Evolutionary conservation across 2,113 vertebrate genomes (phyloP).

Genomic region (Saccopteryx leptura): DNA sequence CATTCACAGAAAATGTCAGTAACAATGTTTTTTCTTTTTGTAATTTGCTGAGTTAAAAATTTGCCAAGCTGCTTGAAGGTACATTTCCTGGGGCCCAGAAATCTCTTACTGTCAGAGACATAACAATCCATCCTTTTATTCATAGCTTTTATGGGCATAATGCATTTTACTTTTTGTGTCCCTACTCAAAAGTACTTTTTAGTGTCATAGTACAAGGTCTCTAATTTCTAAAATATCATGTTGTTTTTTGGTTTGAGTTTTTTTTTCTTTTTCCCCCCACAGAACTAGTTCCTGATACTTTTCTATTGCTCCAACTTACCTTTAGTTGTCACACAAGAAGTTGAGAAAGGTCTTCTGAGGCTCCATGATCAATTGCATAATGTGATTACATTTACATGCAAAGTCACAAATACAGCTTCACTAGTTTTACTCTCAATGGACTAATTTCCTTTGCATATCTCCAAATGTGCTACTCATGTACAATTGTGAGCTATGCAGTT

Average conservation of each 20-base stretch:
- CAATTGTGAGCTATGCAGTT: background rate
- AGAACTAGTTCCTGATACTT: background rate
- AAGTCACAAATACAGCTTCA: background rate
- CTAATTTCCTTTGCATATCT: background rate
- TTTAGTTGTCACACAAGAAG: background rate
- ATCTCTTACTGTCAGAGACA: slow-evolving; percentile 1
- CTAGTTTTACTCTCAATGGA: background rate
- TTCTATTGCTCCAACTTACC: background rate
- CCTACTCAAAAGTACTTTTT: background rate
- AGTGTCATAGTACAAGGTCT: background rate
- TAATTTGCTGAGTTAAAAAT: slow-evolving; percentile 73
- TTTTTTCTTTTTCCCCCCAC: background rate
- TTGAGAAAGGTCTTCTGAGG: background rate
- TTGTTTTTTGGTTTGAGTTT: background rate
- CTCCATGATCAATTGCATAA: background rate
- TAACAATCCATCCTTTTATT: background rate
- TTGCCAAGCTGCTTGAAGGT: slow-evolving; percentile 34
- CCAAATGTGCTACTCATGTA: background rate
- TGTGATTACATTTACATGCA: background rate
- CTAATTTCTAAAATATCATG: slow-evolving; percentile 27
- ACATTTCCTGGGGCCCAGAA: slow-evolving; percentile 48
- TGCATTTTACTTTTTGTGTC: background rate
- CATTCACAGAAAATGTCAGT: slow-evolving; percentile 70
- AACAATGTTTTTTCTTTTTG: slow-evolving; percentile 55
- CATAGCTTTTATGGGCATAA: background rate